Evolutionary conservation across 2,797 vertebrate genomes (phyloP), one percentile per base, ranked within the genome.

Genomic region (Protosalanx chinensis): DNA sequence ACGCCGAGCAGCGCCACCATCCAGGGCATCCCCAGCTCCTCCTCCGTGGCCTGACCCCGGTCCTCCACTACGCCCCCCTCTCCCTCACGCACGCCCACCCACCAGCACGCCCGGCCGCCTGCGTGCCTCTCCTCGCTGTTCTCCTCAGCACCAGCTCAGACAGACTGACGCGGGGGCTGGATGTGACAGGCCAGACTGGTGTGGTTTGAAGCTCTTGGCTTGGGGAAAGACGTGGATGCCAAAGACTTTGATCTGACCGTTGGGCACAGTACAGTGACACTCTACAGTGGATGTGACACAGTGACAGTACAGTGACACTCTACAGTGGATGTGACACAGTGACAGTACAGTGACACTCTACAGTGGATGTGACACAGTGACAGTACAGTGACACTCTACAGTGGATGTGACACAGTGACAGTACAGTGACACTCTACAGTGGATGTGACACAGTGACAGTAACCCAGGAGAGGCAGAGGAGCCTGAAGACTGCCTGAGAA

Each of bases 1-100:
- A 99, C 97, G 2, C 96, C 97, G 27, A 95, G 94, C 82, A 90
- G 94, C 80, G 92, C 97, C 86, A 92, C 93, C 70, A 93, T 99
- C 86, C 96, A 97, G 46, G 97, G 97, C 83, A 93, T 99, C 87
- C 95, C 97, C 84, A 96, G 93, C 88, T 95, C 96, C 23, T 96
- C 97, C 80, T 99, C 98, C 0, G 91, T 98, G 88, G 97, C 95
- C 83, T 99, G 94, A 98, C 64, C 65, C 33, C n/a, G 58, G 73
- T 46, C 12, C 68, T 35, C 58, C 72, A 0, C 73, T 1, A 49
- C 15, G 16, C 57, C n/a, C 51, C 61, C 23, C 37, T 10, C 8
- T 10, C 37, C 37, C 37, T 6, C 37, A 41, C 27, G 32, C 16
- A 1, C 29, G 32, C 60, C 29, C 20, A 56, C 77, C 62, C 51